These are phyloP conservation scores for Bostrychus sinensis DNA, from an alignment of 2,113 vertebrate genomes.

Conservation along the genomic window DNA sequence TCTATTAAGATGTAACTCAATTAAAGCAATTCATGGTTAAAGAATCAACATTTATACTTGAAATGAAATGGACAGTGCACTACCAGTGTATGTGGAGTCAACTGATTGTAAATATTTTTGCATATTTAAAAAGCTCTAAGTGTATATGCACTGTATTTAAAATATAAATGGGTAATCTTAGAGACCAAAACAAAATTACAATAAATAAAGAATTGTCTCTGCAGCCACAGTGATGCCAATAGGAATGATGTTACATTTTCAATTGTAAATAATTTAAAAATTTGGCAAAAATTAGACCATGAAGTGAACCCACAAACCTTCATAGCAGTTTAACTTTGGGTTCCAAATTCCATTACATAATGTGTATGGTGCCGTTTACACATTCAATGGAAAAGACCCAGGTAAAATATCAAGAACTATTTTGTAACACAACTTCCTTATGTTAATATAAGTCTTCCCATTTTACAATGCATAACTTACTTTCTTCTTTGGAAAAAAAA, in stretches of 20 bases:
- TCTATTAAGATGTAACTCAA: background rate
- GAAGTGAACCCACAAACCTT: background rate
- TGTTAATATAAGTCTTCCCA: conserved; percentile 44
- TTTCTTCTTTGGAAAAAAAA: conserved; percentile 45
- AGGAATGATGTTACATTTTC: conserved; percentile 10
- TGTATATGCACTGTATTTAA: background rate
- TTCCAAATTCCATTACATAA: conserved; percentile 66
- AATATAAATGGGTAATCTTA: background rate
- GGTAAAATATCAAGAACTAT: conserved; percentile 22
- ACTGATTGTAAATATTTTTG: background rate
- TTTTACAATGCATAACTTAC: conserved; percentile 57
- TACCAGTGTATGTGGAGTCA: background rate
- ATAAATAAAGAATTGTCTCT: conserved; percentile 44
- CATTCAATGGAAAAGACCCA: conserved; percentile 60
- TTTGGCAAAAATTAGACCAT: background rate
- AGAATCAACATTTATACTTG: background rate
- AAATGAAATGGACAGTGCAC: background rate
- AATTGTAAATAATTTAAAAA: background rate
- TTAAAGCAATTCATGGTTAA: background rate
- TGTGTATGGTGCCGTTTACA: conserved; percentile 61
- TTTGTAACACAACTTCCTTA: conserved; percentile 24
- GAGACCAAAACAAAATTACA: conserved; percentile 17
- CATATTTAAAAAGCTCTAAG: background rate
- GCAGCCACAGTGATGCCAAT: conserved; percentile 35
- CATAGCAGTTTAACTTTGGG: conserved; percentile 8